phyloP scores from a whole-genome alignment of 2,888 invertebrate species.

The Anorthoa munda region DNA sequence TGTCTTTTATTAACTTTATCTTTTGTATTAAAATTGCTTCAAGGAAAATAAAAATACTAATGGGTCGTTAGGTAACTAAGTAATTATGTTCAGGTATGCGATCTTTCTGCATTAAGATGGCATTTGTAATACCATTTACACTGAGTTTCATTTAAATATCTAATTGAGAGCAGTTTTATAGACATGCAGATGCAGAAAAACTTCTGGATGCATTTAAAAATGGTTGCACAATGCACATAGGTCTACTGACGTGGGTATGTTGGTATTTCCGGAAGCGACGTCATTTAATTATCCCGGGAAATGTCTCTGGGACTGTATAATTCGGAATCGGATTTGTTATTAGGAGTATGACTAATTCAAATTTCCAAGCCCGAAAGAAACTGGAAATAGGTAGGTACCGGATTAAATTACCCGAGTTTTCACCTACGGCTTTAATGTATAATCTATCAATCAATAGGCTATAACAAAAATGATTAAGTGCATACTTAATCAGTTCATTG shows the following conservation, averaged over 20 bases:
- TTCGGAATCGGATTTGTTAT: not conserved
- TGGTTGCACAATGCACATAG: not conserved
- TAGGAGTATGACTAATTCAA: constrained; percentile 30
- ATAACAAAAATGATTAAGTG: not conserved
- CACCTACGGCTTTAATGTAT: not conserved
- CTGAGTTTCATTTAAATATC: constrained; percentile 17
- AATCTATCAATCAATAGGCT: not conserved
- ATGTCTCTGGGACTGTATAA: not conserved
- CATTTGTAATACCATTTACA: constrained; percentile 15
- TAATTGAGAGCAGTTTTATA: constrained; percentile 19
- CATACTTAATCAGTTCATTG: not conserved
- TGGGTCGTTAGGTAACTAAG: not conserved
- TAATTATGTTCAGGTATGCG: not conserved
- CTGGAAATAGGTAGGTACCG: not conserved
- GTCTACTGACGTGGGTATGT: not conserved
- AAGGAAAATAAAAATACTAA: not conserved
- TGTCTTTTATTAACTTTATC: not conserved
- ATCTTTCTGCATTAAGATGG: constrained; percentile 9
- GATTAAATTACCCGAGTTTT: not conserved
- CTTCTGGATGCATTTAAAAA: constrained; percentile 4
- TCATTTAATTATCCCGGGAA: constrained; percentile 19
- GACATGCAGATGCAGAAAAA: not conserved
- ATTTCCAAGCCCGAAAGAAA: not conserved
- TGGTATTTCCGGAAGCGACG: constrained; percentile 32
- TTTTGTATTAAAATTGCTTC: not conserved